A percentile compares a stretch with the other conserved stretches of the same genome.
phyloP scores from a whole-genome alignment of 2,888 invertebrate species.

The Coecobrya sp. region DNA sequence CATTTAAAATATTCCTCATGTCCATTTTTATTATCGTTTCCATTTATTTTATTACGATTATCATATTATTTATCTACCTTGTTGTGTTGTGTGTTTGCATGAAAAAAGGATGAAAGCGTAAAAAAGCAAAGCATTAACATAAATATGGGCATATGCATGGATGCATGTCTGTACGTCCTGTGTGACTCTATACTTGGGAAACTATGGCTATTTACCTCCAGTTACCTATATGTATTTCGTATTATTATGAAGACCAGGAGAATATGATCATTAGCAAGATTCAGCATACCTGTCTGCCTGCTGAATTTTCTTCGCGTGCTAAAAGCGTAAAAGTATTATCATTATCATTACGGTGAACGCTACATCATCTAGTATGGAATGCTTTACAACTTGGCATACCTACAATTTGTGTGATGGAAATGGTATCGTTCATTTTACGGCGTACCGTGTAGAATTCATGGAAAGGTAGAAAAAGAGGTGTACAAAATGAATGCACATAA shows the following conservation, averaged over 20 bases:
- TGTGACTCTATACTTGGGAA: too few relatives aligned
- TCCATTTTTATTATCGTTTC: neutral
- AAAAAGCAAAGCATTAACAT: neutral
- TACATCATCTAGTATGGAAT: too few relatives aligned
- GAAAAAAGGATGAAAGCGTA: neutral
- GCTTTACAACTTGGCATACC: too few relatives aligned
- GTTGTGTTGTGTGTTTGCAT: too few relatives aligned
- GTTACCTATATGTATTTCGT: too few relatives aligned
- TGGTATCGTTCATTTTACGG: neutral
- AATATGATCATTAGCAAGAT: neutral
- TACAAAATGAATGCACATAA: slow-evolving; percentile 14
- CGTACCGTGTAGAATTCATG: neutral
- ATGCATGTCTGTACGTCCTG: neutral
- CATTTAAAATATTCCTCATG: neutral
- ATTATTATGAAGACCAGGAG: neutral
- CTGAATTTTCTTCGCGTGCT: neutral
- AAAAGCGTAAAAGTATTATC: neutral
- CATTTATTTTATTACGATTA: neutral
- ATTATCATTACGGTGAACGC: neutral
- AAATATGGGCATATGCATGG: neutral
- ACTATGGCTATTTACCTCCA: neutral
- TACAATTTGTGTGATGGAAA: too few relatives aligned
- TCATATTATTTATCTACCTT: neutral
- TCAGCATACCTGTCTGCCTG: neutral
- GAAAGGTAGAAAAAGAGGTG: slow-evolving; percentile 47